Conservation (phyloP, 2,888 invertebrate species). For the Folsomia manolachei region DNA sequence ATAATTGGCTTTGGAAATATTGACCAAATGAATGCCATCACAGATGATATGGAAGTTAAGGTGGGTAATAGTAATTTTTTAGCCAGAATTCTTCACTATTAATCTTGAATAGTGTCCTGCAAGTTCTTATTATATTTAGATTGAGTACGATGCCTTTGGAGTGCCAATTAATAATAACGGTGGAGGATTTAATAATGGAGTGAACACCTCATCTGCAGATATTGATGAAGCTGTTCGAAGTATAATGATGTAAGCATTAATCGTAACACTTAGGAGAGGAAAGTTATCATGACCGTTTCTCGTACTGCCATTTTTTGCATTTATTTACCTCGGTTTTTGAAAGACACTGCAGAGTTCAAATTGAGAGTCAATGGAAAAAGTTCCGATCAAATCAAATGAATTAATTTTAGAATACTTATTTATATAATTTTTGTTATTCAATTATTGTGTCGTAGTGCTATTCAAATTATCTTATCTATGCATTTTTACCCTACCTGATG, state of each 20-base stretch:
- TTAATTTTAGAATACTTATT: too few relatives aligned
- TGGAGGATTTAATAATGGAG: constrained; percentile 28
- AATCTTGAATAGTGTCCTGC: not conserved
- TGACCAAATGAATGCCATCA: constrained; percentile 32
- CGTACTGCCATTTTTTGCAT: not conserved
- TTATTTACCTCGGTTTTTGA: not conserved
- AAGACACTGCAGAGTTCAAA: not conserved
- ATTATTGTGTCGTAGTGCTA: too few relatives aligned
- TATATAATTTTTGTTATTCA: too few relatives aligned
- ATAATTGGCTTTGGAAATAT: constrained; percentile 45
- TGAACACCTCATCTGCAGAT: constrained; percentile 47
- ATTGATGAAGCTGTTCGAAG: constrained; percentile 49
- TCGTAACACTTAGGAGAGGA: too few relatives aligned
- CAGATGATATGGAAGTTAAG: constrained; percentile 44
- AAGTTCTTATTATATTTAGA: constrained; percentile 32
- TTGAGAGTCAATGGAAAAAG: not conserved
- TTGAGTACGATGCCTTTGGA: constrained; percentile 50
- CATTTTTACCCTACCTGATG: not conserved
- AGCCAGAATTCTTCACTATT: too few relatives aligned
- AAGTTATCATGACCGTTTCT: too few relatives aligned
- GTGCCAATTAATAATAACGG: constrained; percentile 44
- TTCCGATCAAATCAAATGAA: too few relatives aligned
- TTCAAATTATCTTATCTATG: not conserved
- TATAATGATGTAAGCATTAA: not conserved
- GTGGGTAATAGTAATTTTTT: too few relatives aligned